Base-by-base conservation (phyloP, 2,888 invertebrate genomes). In the Limnephilus lunatus region DNA sequence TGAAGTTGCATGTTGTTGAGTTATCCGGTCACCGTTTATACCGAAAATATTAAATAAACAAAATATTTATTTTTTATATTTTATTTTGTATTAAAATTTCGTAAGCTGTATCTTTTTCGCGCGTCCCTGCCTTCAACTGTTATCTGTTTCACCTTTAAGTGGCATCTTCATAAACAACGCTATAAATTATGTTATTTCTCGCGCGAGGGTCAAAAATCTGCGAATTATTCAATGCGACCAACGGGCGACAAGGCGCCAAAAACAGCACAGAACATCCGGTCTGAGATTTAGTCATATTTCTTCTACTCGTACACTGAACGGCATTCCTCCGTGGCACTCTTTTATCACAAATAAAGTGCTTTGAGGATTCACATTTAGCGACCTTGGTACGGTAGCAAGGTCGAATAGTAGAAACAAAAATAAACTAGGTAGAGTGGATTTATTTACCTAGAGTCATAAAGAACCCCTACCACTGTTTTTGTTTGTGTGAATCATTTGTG, bases 121-220 rank as follows among this genome's bases (percentile, higher is more conserved):
- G 25, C 68, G n/a, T 68, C 68, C 68, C 25, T 68, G 25, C 25
- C 68, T 68, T 39, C 11, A 44, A 85, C 85, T 85, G 31, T 85
- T 85, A 85, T 85, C 85, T 85, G 35, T 44, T 85, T 85, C 85
- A 85, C 85, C 85, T 85, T 85, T 85, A 85, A 44, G 85, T 35
- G 85, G 85, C n/a, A 39, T 85, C 85, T 85, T 85, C 85, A 85
- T 39, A 85, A 85, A 85, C 85, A 85, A 12, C 35, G n/a, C 39
- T 1, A 85, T 85, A 85, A 85, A 85, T 85, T 85, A 85, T 39
- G 85, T 39, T 39, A 39, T 85, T 39, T 44, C 44, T 32, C 85
- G 85, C 31, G 35, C 39, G 39, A 44, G 85, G 85, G 85, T 85
- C 85, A 85, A 85, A 85, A 85, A 85, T 85, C 85, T 85, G 85